Base-by-base conservation (phyloP, 2,888 invertebrate species). In the Adelphocoris suturalis region DNA sequence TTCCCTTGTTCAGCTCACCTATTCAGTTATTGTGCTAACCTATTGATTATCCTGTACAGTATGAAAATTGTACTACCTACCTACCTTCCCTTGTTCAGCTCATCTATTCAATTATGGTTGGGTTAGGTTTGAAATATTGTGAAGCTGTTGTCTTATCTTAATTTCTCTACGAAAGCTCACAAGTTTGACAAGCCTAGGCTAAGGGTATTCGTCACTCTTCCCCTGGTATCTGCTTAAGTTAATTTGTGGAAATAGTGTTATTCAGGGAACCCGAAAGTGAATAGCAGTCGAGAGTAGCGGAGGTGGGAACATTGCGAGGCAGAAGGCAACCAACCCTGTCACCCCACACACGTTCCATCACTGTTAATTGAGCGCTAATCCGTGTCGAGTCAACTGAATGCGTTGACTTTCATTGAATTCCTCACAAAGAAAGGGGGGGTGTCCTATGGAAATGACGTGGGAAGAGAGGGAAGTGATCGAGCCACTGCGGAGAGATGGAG, bases 311-410 rank as follows among this genome's bases (percentile, higher is more conserved):
- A n/a, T 57, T 16, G 68, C 23, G 68, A 68, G 27, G 68, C 19
- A 9, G 19, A 68, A 13, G 5, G 19, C 68, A 68, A 68, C 68
- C 23, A 68, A 23, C 68, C 68, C 27, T 27, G 68, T 23, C 68
- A 27, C 68, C 23, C 68, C 68, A 68, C 68, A n/a, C 57, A 57
- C n/a, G 57, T 14, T 16, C 57, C 57, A n/a, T 68, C 68, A 68
- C 19, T 27, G 68, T 19, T 68, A 68, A 68, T 68, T 68, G 68
- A 23, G 68, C 68, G 68, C 68, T 68, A 68, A 68, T 68, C 68
- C 68, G 68, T 27, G 68, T 68, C 68, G 68, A 68, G 68, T 68
- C 68, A 68, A 68, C 68, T 68, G 68, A 68, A 68, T 68, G 68
- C 68, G 68, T 19, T 68, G 68, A 68, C 68, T 68, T 68, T 68